A percentile compares a stretch with the other conserved stretches of the same genome.
These are phyloP conservation scores for Pocillopora meandrina DNA, from an alignment of 92 coral and sea anemone genomes.

Conservation along the genomic window DNA sequence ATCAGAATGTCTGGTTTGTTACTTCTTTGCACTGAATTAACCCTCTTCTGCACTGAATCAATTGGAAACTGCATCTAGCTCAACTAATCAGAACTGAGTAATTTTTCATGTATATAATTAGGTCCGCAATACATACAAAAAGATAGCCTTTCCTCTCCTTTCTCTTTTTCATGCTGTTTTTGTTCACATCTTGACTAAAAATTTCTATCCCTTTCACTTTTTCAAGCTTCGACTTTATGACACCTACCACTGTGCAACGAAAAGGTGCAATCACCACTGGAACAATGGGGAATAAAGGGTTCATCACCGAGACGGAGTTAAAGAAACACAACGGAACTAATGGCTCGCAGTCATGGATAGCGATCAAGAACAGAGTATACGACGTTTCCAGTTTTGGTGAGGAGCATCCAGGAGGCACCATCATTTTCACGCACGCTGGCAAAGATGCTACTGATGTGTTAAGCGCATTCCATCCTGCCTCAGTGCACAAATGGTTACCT, in stretches of 20 bases:
- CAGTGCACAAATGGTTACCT: conserved; percentile 81
- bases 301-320: conserved; percentile 6
- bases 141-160: too few relatives aligned
- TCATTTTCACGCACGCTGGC: conserved; percentile 86
- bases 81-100: too few relatives aligned
- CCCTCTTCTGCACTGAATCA: too few relatives aligned
- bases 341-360: conserved; percentile 67
- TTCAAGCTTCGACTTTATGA: not conserved
- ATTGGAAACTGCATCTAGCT: too few relatives aligned
- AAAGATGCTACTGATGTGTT: conserved; percentile 87
- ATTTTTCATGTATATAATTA: too few relatives aligned
- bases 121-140: too few relatives aligned
- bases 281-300: not conserved
- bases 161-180: too few relatives aligned
- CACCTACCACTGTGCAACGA: conserved; percentile 9
- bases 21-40: too few relatives aligned
- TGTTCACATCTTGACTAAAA: too few relatives aligned
- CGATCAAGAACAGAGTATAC: conserved; percentile 79
- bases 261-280: not conserved
- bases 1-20: too few relatives aligned
- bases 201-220: not conserved
- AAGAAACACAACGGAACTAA: conserved; percentile 29
- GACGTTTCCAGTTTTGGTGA: conserved; percentile 79
- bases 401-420: conserved; percentile 88
- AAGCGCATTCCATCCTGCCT: conserved; percentile 94